Base-by-base conservation (phyloP, 2,113 vertebrate species). In the Crotalus horridus region DNA sequence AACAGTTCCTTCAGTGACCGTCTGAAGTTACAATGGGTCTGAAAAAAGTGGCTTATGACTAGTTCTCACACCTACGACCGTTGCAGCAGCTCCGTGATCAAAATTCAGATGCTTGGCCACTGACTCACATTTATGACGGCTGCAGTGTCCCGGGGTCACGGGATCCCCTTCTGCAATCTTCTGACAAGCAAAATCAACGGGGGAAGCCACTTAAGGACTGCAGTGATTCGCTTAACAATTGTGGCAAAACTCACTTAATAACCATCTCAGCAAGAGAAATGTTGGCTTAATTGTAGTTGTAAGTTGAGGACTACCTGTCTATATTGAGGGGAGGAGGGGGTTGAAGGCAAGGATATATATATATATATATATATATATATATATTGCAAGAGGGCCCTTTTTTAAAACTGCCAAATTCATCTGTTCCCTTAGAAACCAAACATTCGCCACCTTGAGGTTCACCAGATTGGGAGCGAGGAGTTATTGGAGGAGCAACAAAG, bases 401-500 rank as follows among this genome's bases (percentile, higher is more conserved):
- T 56, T 43, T 86, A 21, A 33, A 39, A 53, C 1, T 2, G 56
- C 13, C 88, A 61, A 86, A 93, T 90, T 54, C 43, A 43, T 11
- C 69, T 21, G n/a, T 53, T 61, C 55, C 74, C 21, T 53, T 6
- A 7, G 46, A 51, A 90, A 90, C 29, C 46, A 29, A 53, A 17
- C 94, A 96, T 95, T 92, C 94, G 2, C 3, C 9, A 92, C 89
- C 93, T 93, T 94, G 92, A 95, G 91, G 94, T 91, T 96, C 94
- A 55, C 7, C 17, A 94, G 95, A 96, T 91, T 1, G 88, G 55
- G 96, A 94, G 89, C 93, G 94, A 93, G 93, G 95, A 91, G 96
- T 92, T 95, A 93, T 94, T 96, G 94, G 91, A 94, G 94, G 95
- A 93, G 95, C 94, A 94, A 96, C 94, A 92, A 96, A 96, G 95